phyloP scores from a whole-genome alignment of 2,888 invertebrate species.

The Lithophane ornitopus region DNA sequence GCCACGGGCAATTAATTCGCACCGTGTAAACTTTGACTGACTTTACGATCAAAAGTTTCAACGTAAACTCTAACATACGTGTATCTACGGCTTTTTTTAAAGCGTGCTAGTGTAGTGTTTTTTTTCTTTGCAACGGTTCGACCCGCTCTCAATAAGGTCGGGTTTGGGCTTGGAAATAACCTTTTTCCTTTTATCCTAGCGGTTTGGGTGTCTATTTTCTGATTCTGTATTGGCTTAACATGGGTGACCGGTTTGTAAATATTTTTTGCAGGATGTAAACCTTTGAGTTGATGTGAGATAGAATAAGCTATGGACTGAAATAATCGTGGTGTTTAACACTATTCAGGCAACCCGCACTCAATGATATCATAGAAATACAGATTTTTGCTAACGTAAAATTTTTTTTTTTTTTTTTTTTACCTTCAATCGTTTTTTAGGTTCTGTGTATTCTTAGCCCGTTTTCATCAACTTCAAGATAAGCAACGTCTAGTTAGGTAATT shows the following conservation, averaged over 20 bases:
- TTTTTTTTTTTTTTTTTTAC: background rate
- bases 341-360: no score
- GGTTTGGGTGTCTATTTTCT: constrained; percentile 33
- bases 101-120: constrained; percentile 6
- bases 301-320: background rate
- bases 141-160: constrained; percentile 29
- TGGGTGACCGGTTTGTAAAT: constrained; percentile 11
- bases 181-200: constrained; percentile 41
- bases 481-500: background rate
- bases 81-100: background rate
- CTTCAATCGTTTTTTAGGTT: background rate
- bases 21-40: no score
- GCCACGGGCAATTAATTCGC: no score
- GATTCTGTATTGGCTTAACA: constrained; percentile 38
- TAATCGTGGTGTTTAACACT: no score
- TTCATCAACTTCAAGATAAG: background rate
- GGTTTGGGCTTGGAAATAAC: constrained; percentile 36
- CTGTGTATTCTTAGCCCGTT: background rate
- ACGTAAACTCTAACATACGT: constrained; percentile 7
- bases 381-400: background rate
- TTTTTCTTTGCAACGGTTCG: constrained; percentile 4
- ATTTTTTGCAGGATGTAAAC: background rate
- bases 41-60: constrained; percentile 13
- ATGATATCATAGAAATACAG: no score
- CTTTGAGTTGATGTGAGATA: background rate